Evolutionary conservation across 2,888 invertebrate genomes (phyloP).

Genomic region (Drosophila austrosaltans): DNA sequence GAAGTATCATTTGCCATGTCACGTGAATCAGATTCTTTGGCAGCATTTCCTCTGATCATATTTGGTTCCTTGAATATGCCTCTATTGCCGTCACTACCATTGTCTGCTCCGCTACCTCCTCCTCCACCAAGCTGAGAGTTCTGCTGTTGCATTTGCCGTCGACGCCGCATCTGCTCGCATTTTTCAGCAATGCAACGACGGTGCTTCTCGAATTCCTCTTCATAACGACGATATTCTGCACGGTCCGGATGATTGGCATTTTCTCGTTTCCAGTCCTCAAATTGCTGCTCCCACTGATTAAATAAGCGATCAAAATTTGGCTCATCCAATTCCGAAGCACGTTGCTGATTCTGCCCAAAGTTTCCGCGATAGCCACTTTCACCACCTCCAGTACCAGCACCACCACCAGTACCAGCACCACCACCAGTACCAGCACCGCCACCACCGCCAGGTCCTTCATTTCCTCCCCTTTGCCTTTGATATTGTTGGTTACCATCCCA

Average conservation of each 20-base stretch:
- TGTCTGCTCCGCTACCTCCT: not conserved
- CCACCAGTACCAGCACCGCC: not conserved
- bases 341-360: constrained; percentile 86
- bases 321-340: constrained; percentile 87
- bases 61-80: not conserved
- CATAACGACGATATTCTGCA: constrained; percentile 92
- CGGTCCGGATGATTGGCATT: constrained; percentile 96
- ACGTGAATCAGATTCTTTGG: not conserved
- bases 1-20: not conserved
- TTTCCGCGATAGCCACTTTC: not conserved
- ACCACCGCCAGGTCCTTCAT: not conserved
- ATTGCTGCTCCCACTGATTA: constrained; percentile 95
- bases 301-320: constrained; percentile 94
- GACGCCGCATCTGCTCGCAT: constrained; percentile 91
- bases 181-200: constrained; percentile 90
- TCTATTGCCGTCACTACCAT: not conserved
- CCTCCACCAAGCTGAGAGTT: not conserved
- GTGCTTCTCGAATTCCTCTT: constrained; percentile 94
- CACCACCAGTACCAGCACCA: not conserved
- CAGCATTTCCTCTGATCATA: not conserved
- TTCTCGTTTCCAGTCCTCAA: constrained; percentile 94
- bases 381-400: not conserved
- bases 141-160: constrained; percentile 65
- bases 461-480: not conserved
- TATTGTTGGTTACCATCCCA: not conserved